These are phyloP conservation scores for Plotosus lineatus DNA, from an alignment of 2,113 vertebrate genomes.

Conservation along the genomic window DNA sequence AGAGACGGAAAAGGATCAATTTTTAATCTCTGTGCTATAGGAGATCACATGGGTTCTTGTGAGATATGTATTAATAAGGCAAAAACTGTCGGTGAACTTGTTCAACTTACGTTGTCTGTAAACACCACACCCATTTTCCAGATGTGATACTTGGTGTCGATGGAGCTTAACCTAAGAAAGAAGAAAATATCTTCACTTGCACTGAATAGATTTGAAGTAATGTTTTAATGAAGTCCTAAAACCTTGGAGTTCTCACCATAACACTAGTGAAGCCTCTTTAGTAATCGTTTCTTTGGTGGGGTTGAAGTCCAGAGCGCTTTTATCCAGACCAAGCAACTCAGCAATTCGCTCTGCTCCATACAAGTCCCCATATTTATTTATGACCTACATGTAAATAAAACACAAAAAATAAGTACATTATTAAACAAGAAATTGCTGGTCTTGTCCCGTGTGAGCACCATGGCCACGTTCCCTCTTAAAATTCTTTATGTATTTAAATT, in stretches of 20 bases:
- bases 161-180: slow-evolving; percentile 86
- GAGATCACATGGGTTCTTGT: neutral
- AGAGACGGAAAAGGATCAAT: neutral
- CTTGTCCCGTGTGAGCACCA: neutral
- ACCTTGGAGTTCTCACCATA: slow-evolving; percentile 76
- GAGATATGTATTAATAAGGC: neutral
- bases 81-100: neutral
- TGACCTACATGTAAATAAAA: slow-evolving; percentile 78
- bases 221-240: neutral
- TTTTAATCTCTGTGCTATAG: neutral
- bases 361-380: slow-evolving; percentile 96
- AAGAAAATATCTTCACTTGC: slow-evolving; percentile 28
- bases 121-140: slow-evolving; percentile 98
- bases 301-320: slow-evolving; percentile 95
- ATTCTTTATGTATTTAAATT: neutral
- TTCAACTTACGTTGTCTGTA: slow-evolving; percentile 91
- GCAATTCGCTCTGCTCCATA: slow-evolving; percentile 95
- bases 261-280: slow-evolving; percentile 88
- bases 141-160: slow-evolving; percentile 94
- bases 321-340: slow-evolving; percentile 93
- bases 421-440: slow-evolving; percentile 5
- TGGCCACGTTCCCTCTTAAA: neutral
- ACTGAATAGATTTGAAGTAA: neutral
- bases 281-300: slow-evolving; percentile 85
- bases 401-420: neutral